Conservation (phyloP, 2,113 vertebrate genomes). For the Syngnathoides biaculeatus region DNA sequence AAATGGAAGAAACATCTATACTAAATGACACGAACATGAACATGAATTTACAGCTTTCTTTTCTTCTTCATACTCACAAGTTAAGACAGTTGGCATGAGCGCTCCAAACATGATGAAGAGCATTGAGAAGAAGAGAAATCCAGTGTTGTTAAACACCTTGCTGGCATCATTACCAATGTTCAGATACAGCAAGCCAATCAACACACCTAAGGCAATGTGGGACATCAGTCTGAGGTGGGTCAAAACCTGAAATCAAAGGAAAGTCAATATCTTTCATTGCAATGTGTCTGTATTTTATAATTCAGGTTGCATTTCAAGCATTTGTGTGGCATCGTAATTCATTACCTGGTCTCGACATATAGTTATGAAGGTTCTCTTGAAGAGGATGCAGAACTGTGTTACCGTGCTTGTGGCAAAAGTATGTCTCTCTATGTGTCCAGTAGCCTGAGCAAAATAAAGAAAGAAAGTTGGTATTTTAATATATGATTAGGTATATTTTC, state of each 20-base stretch:
- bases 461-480: background rate
- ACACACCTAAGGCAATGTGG: slow-evolving; percentile 87
- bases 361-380: slow-evolving; percentile 89
- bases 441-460: slow-evolving; percentile 59
- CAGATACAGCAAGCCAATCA: slow-evolving; percentile 94
- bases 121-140: slow-evolving; percentile 99
- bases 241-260: slow-evolving; percentile 76
- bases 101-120: slow-evolving; percentile 98
- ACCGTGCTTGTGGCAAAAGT: slow-evolving; percentile 89
- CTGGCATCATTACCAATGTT: slow-evolving; percentile 94
- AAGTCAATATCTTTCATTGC: background rate
- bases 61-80: slow-evolving; percentile 78
- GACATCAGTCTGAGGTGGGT: slow-evolving; percentile 91
- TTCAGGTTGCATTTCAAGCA: background rate
- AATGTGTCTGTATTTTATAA: background rate
- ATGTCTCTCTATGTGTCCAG: slow-evolving; percentile 85
- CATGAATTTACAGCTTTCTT: background rate
- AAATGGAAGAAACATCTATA: background rate
- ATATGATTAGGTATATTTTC: background rate
- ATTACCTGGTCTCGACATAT: slow-evolving; percentile 90
- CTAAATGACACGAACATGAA: background rate
- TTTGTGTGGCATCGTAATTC: background rate
- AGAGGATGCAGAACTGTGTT: slow-evolving; percentile 95
- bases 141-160: slow-evolving; percentile 97
- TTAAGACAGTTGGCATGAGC: slow-evolving; percentile 95